Conservation (phyloP, 2,888 invertebrate species). For the Amphipoea oculea region DNA sequence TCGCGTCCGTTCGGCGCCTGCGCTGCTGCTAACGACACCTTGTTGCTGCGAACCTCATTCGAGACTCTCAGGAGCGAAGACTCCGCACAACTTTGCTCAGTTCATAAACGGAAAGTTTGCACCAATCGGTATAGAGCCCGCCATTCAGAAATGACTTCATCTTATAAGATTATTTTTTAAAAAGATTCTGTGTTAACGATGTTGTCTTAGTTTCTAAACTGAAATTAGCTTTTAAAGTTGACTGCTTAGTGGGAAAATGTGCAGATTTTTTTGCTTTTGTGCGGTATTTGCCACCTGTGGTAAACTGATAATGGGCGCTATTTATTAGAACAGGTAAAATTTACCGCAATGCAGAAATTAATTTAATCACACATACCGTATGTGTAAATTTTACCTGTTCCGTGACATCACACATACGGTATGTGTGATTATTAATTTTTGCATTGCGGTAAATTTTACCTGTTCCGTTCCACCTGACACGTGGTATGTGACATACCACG, state of each 20-base stretch:
- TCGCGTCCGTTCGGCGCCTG: constrained; percentile 14
- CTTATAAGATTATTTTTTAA: constrained; percentile 30
- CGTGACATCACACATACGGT: no score
- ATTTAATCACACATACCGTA: no score
- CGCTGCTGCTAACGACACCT: constrained; percentile 71
- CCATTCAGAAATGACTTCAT: constrained; percentile 43
- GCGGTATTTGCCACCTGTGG: neutral
- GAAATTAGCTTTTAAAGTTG: constrained; percentile 26
- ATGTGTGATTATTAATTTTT: no score
- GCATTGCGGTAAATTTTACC: no score
- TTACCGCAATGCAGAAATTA: neutral
- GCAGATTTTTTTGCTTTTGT: neutral
- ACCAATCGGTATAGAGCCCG: constrained; percentile 41
- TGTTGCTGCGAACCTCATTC: constrained; percentile 70
- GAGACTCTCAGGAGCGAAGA: constrained; percentile 41
- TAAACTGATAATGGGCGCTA: neutral
- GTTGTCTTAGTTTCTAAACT: constrained; percentile 25
- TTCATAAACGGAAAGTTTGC: constrained; percentile 60
- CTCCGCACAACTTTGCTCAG: constrained; percentile 58
- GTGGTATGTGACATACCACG: neutral
- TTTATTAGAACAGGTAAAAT: neutral
- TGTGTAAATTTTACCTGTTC: no score
- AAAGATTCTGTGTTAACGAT: constrained; percentile 16
- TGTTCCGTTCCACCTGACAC: no score
- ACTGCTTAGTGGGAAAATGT: neutral